phyloP scores from a whole-genome alignment of 1,140 invertebrate genomes.

The Babylonia areolata region DNA sequence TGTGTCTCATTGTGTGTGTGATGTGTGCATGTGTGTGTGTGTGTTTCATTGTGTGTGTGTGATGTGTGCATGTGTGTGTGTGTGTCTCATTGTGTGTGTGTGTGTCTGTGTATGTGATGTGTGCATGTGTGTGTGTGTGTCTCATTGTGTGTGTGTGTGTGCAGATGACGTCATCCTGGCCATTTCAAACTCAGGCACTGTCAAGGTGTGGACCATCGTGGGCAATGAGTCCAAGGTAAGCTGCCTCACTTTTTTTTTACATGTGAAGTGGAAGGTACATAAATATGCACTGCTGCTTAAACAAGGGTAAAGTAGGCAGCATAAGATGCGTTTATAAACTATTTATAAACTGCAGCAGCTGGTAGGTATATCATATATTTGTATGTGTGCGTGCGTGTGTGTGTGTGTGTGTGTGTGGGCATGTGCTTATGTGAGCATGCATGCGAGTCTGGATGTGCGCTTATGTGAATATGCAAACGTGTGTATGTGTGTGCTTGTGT shows the following conservation, averaged over 20 bases:
- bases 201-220: slow-evolving; percentile 98
- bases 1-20: neutral
- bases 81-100: too few species aligned
- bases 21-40: too few species aligned
- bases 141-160: slow-evolving; percentile 42
- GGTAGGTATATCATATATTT: too few species aligned
- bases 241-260: too few species aligned
- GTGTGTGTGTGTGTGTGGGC: neutral
- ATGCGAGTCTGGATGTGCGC: neutral
- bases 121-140: neutral
- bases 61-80: neutral
- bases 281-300: too few species aligned
- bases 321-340: too few species aligned
- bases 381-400: neutral
- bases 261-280: too few species aligned
- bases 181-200: slow-evolving; percentile 95
- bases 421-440: neutral
- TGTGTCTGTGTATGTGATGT: too few species aligned
- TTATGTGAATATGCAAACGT: neutral
- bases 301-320: too few species aligned
- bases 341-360: too few species aligned
- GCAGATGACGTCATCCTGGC: slow-evolving; percentile 97
- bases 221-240: slow-evolving; percentile 80
- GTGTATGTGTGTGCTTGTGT: neutral
- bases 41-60: too few species aligned